These are phyloP conservation scores for Shargacucullia verbasci DNA, from an alignment of 2,888 invertebrate genomes.

Conservation along the genomic window DNA sequence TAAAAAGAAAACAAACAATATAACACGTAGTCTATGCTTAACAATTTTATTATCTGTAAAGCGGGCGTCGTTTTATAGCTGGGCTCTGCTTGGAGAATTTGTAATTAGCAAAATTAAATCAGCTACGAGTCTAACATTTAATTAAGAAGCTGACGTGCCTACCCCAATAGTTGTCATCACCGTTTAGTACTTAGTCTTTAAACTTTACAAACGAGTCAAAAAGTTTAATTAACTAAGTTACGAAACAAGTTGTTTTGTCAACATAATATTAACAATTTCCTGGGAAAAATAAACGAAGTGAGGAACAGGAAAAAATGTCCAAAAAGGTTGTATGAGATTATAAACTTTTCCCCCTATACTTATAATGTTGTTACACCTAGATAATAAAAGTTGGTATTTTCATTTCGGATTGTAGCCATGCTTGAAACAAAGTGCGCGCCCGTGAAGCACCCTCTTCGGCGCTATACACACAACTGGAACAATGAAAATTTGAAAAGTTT, in stretches of 20 bases:
- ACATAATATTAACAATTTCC: slow-evolving; percentile 12
- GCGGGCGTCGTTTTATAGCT: slow-evolving; percentile 32
- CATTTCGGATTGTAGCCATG: slow-evolving; percentile 39
- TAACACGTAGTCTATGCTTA: slow-evolving; percentile 34
- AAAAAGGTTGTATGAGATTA: slow-evolving; percentile 31
- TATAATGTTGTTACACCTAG: slow-evolving; percentile 38
- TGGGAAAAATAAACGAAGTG: slow-evolving; percentile 7
- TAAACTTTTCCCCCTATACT: slow-evolving; percentile 24
- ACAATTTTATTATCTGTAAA: slow-evolving; percentile 50
- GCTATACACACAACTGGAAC: slow-evolving; percentile 47
- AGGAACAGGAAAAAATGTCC: slow-evolving; percentile 18
- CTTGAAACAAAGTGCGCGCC: slow-evolving; percentile 32
- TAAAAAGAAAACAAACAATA: slow-evolving; percentile 27
- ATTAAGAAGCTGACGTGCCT: slow-evolving; percentile 31
- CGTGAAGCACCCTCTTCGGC: slow-evolving; percentile 31
- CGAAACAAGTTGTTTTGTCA: slow-evolving; percentile 17
- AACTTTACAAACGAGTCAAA: not conserved
- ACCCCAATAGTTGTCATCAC: slow-evolving; percentile 21
- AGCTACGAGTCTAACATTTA: slow-evolving; percentile 44
- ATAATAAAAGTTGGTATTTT: slow-evolving; percentile 44
- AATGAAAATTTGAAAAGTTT: slow-evolving; percentile 71
- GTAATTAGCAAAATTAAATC: slow-evolving; percentile 54
- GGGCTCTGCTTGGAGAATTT: slow-evolving; percentile 47
- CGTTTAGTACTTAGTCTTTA: slow-evolving; percentile 11
- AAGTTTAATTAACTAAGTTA: no score